These are phyloP conservation scores for Scolopax bukidnonensis DNA, from an alignment of 2,797 vertebrate genomes.

Conservation along the genomic window DNA sequence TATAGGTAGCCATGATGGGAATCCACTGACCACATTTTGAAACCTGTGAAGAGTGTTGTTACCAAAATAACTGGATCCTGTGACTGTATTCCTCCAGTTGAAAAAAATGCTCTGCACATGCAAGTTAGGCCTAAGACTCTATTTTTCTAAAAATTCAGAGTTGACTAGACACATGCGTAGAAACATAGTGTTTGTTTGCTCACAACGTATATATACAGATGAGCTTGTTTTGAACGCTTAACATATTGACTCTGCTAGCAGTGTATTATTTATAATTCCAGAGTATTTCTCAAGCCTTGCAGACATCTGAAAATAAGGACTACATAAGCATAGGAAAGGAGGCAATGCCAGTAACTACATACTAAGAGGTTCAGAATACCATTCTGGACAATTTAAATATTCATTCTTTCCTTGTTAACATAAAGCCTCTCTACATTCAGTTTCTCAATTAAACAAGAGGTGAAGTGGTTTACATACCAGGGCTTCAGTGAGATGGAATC, in stretches of 20 bases:
- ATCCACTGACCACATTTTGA: not conserved
- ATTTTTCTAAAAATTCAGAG: not conserved
- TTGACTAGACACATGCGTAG: not conserved
- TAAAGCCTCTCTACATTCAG: slow-evolving; percentile 35
- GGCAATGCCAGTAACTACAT: not conserved
- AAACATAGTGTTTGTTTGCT: not conserved
- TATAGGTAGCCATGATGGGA: not conserved
- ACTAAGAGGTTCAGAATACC: slow-evolving; percentile 14
- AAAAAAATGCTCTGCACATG: not conserved
- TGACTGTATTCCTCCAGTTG: not conserved
- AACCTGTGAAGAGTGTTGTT: not conserved
- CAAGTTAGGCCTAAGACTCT: not conserved
- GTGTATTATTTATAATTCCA: slow-evolving; percentile 23
- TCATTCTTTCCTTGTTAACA: slow-evolving; percentile 58
- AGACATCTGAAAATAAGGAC: not conserved
- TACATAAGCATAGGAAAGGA: not conserved
- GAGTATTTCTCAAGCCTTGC: not conserved
- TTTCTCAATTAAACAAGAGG: slow-evolving; percentile 53
- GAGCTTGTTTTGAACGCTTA: not conserved
- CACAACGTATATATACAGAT: not conserved
- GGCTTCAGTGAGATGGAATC: slow-evolving; percentile 18
- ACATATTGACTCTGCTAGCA: not conserved
- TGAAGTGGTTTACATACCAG: slow-evolving; percentile 50
- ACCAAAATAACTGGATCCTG: not conserved
- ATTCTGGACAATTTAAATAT: slow-evolving; percentile 57